Evolutionary conservation across 2,888 invertebrate species (phyloP).

Genomic region (Chamaedrilus cognettii): DNA sequence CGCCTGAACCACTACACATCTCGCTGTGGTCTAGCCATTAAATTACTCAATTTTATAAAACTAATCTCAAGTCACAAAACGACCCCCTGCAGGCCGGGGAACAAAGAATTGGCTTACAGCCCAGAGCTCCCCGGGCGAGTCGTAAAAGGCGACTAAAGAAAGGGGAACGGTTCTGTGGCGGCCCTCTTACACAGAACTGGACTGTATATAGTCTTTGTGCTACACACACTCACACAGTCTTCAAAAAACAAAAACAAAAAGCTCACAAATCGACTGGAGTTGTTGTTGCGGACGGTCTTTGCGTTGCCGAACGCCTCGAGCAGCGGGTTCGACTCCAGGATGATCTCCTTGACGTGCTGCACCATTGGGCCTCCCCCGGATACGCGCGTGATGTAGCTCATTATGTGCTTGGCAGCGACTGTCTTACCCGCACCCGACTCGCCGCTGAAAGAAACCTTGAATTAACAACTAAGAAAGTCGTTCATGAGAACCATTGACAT

Average conservation of each 20-base stretch:
- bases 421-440: slow-evolving; percentile 73
- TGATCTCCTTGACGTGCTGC: slow-evolving; percentile 67
- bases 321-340: slow-evolving; percentile 71
- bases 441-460: slow-evolving; percentile 61
- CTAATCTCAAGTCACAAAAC: neutral
- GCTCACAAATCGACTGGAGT: slow-evolving; percentile 62
- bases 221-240: neutral
- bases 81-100: no score
- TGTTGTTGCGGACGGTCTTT: slow-evolving; percentile 70
- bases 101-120: no score
- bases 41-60: neutral
- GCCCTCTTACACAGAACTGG: no score
- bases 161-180: no score
- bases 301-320: slow-evolving; percentile 73
- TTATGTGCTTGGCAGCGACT: slow-evolving; percentile 70
- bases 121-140: no score
- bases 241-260: neutral
- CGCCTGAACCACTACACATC: no score
- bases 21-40: no score
- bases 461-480: neutral
- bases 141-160: no score
- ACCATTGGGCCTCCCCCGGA: slow-evolving; percentile 69
- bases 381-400: slow-evolving; percentile 69
- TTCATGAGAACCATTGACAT: no score
- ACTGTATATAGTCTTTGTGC: no score